phyloP scores from a whole-genome alignment of 2,888 invertebrate genomes.

The Pseudanteris insignis region DNA sequence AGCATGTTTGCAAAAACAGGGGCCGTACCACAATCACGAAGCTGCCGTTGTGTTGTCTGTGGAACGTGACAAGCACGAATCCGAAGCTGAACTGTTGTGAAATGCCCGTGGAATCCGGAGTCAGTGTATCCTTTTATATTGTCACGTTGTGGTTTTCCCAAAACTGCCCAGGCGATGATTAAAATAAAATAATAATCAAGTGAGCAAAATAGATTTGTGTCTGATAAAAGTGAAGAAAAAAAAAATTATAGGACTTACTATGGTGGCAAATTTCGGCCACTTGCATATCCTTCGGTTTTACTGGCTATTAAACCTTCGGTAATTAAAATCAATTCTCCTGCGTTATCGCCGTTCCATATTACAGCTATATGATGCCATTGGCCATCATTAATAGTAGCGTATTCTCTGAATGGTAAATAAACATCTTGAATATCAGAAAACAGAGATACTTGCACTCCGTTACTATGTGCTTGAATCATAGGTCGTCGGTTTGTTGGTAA shows the following conservation, averaged over 20 bases:
- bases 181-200: conserved; percentile 24
- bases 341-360: conserved; percentile 90
- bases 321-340: conserved; percentile 86
- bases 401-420: conserved; percentile 89
- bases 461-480: conserved; percentile 91
- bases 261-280: conserved; percentile 81
- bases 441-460: conserved; percentile 90
- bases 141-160: conserved; percentile 82
- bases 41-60: conserved; percentile 92
- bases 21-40: conserved; percentile 90
- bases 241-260: conserved; percentile 73
- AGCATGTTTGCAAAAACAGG: conserved; percentile 88
- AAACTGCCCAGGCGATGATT: conserved; percentile 85
- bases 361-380: conserved; percentile 97
- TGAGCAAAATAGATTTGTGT: neutral
- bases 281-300: conserved; percentile 88
- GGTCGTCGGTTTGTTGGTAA: conserved; percentile 80
- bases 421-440: conserved; percentile 90
- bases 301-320: conserved; percentile 97
- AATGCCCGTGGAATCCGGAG: conserved; percentile 93
- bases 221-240: too few species aligned
- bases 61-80: conserved; percentile 89
- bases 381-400: conserved; percentile 93
- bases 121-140: conserved; percentile 82
- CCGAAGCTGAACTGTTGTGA: conserved; percentile 96